These are phyloP conservation scores for Hymenopus coronatus DNA, from an alignment of 2,888 invertebrate genomes.

Conservation along the genomic window DNA sequence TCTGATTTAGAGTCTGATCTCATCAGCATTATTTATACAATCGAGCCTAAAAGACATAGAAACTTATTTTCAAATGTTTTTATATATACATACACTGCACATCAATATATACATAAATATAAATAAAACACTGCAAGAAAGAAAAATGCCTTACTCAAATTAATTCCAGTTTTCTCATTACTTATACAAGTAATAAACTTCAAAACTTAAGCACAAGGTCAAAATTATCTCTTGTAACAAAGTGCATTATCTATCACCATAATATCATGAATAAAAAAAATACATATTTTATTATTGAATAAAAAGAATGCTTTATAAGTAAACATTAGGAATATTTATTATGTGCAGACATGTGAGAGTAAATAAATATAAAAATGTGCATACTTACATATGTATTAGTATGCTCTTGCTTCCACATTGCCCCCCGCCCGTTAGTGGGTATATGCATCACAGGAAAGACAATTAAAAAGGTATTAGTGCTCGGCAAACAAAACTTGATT, in stretches of 20 bases:
- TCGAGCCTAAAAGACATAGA: too few relatives aligned
- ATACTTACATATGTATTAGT: constrained; percentile 30
- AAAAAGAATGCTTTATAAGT: neutral
- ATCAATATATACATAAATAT: too few relatives aligned
- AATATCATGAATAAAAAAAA: neutral
- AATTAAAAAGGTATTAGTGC: constrained; percentile 27
- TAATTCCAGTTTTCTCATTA: too few relatives aligned
- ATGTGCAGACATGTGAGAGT: neutral
- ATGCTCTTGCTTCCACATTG: constrained; percentile 22
- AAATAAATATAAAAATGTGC: constrained; percentile 19
- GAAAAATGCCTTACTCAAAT: too few relatives aligned
- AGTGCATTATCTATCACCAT: neutral
- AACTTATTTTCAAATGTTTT: too few relatives aligned
- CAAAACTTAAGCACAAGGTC: too few relatives aligned
- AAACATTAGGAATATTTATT: neutral
- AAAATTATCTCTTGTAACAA: neutral
- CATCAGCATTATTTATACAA: too few relatives aligned
- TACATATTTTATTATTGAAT: neutral
- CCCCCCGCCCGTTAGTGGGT: constrained; percentile 33
- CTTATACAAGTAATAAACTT: too few relatives aligned
- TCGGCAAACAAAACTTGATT: neutral
- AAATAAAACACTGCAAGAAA: too few relatives aligned
- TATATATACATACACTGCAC: too few relatives aligned
- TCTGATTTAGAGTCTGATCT: too few relatives aligned
- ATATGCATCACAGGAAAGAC: constrained; percentile 29